phyloP scores from a whole-genome alignment of 2,888 invertebrate genomes.

The Polydesmus complanatus region DNA sequence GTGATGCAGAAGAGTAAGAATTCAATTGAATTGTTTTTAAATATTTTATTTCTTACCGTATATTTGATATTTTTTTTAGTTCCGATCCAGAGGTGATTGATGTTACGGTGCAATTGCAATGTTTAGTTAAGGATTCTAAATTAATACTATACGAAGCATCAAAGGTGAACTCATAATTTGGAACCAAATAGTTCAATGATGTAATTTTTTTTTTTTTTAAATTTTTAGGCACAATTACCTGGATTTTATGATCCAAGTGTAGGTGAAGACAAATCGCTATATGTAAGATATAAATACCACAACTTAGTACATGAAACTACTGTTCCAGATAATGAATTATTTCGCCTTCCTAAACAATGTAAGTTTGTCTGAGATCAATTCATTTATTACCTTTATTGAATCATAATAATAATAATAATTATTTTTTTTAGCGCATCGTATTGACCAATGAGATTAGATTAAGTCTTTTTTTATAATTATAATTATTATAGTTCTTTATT shows the following conservation, averaged over 20 bases:
- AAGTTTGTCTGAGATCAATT: slow-evolving; percentile 28
- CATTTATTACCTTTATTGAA: not conserved
- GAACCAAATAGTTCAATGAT: not conserved
- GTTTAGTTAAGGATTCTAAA: slow-evolving; percentile 80
- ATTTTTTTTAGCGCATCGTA: slow-evolving; percentile 6
- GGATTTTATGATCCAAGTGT: slow-evolving; percentile 91
- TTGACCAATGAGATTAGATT: not conserved
- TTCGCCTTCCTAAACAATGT: slow-evolving; percentile 64
- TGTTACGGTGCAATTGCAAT: slow-evolving; percentile 88
- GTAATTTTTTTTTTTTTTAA: not conserved
- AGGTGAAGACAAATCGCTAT: slow-evolving; percentile 77
- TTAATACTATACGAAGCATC: slow-evolving; percentile 67
- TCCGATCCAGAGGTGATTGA: slow-evolving; percentile 51
- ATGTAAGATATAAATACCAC: slow-evolving; percentile 72
- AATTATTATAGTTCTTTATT: too few relatives aligned
- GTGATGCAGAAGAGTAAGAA: slow-evolving; percentile 6
- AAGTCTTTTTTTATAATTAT: too few relatives aligned
- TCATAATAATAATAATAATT: not conserved
- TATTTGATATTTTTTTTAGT: not conserved
- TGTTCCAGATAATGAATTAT: slow-evolving; percentile 60
- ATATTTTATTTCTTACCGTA: not conserved
- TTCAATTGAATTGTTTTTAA: slow-evolving; percentile 34
- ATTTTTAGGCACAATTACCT: slow-evolving; percentile 67
- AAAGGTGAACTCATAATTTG: slow-evolving; percentile 47
- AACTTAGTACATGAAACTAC: slow-evolving; percentile 63